Percentiles rank a stretch among this genome's conserved stretches.
Evolutionary conservation across 2,797 vertebrate species (phyloP).

Genomic region (Falco peregrinus): DNA sequence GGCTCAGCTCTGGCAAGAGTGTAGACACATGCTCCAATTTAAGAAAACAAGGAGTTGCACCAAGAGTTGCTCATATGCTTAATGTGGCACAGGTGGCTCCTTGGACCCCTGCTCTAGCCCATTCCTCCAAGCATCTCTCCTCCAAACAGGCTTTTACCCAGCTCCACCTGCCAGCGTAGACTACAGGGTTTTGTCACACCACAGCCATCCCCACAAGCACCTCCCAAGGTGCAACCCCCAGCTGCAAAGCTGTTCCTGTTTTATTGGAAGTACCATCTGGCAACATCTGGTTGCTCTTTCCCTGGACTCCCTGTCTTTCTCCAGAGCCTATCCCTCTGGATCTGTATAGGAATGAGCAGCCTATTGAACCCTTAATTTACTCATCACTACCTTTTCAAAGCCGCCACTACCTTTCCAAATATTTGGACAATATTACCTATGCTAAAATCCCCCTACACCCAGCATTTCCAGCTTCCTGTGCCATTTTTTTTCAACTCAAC

Average conservation of each 20-base stretch:
- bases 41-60: not conserved
- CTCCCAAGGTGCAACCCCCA: not conserved
- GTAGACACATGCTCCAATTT: not conserved
- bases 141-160: not conserved
- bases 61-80: not conserved
- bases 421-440: not conserved
- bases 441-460: not conserved
- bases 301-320: not conserved
- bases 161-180: not conserved
- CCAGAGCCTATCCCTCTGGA: not conserved
- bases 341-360: not conserved
- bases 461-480: not conserved
- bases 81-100: accelerated
- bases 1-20: not conserved
- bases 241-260: not conserved
- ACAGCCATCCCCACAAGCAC: not conserved
- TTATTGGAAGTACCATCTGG: not conserved
- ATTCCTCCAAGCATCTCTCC: not conserved
- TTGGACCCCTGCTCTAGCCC: not conserved
- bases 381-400: not conserved
- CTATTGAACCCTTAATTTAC: not conserved
- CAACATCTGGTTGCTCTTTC: not conserved
- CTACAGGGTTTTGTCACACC: not conserved
- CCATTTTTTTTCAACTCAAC: not conserved
- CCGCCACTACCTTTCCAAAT: not conserved